Evolutionary conservation across 2,113 vertebrate genomes (phyloP), one percentile per base, ranked within the genome.

Genomic region (Hippocampus comes): DNA sequence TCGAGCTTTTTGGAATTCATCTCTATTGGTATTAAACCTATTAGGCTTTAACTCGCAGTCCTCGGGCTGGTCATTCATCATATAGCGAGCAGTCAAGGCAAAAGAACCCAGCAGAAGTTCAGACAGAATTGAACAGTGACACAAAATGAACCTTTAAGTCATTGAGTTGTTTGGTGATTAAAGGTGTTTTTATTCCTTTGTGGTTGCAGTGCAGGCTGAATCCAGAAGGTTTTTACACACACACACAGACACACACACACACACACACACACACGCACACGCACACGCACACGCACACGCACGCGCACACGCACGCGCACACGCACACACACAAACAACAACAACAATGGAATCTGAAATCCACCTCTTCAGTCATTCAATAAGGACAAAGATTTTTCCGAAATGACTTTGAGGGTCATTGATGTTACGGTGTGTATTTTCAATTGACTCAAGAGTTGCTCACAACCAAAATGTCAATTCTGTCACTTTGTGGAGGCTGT

Each of bases 131-230:
- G n/a, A 27, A 68, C 27, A 80, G 67, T 18, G 74, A 78, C 42
- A 68, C 56, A 76, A 74, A 68, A 78, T 55, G 3, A 77, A 72
- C 18, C 30, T 60, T 72, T 34, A 60, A 46, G 64, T 23, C 42
- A 66, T 46, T 23, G 14, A 65, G 41, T 43, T 65, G 63, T 43
- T 15, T 46, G 49, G 69, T 71, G 74, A 80, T 75, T 79, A 56
- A 79, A 87, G 71, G 25, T 11, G 38, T 53, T 78, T 78, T 80
- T 81, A 82, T 83, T 87, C 9, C 75, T 70, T 77, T 73, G 66
- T 72, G 67, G 67, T 77, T 72, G 71, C 75, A 83, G 76, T 77
- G 74, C 78, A 78, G 76, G 70, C 49, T 80, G 65, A 73, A 74
- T 83, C 75, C 59, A 81, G n/a, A 60, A 72, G 68, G 46, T 74